phyloP scores from a whole-genome alignment of 2,113 vertebrate genomes.

The Haemorhous mexicanus region DNA sequence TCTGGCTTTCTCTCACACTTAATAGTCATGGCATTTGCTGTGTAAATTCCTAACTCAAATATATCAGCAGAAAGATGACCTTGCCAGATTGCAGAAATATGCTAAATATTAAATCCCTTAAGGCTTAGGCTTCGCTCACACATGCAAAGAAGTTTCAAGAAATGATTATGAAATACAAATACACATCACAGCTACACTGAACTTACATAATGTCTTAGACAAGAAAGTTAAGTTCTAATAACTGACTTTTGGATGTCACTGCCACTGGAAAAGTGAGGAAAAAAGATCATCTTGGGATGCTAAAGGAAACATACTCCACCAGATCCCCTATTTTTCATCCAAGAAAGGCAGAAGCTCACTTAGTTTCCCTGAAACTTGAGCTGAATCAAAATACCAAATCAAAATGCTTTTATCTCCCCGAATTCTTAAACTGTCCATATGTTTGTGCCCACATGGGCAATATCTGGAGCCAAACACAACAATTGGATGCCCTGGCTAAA shows the following conservation, averaged over 20 bases:
- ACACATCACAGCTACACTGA: background rate
- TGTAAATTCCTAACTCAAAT: conserved; percentile 50
- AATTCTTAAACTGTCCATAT: background rate
- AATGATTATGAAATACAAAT: conserved; percentile 36
- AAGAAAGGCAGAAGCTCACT: background rate
- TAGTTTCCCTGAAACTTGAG: background rate
- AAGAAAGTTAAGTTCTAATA: background rate
- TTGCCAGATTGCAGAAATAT: conserved; percentile 62
- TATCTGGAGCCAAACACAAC: accelerated
- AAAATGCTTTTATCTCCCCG: background rate
- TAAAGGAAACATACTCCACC: background rate
- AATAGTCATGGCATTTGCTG: conserved; percentile 39
- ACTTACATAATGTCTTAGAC: conserved; percentile 6
- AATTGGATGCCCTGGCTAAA: background rate
- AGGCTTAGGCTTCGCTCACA: conserved; percentile 30
- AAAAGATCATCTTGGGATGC: background rate
- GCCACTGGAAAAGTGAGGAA: background rate
- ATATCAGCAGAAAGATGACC: conserved; percentile 43
- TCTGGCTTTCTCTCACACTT: conserved; percentile 10
- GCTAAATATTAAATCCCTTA: conserved; percentile 48
- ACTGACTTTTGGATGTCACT: background rate
- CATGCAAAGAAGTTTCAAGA: conserved; percentile 42
- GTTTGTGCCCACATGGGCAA: background rate
- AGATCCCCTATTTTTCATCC: background rate
- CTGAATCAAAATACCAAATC: background rate